phyloP scores from a whole-genome alignment of 2,797 vertebrate species.

The Girardinus metallicus region DNA sequence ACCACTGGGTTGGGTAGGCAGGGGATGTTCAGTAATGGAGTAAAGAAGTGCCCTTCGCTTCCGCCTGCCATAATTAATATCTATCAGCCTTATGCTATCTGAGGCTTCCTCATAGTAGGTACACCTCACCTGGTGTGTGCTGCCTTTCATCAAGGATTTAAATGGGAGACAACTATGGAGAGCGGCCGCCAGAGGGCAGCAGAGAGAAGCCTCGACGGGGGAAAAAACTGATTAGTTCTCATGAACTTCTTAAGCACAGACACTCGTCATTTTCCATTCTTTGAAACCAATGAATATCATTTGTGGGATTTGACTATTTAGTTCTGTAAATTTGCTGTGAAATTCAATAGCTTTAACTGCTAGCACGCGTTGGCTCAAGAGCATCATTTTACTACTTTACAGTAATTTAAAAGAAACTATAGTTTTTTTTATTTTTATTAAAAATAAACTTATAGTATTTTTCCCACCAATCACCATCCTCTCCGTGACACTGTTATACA shows the following conservation, averaged over 20 bases:
- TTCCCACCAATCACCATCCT: not conserved
- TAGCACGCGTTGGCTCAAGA: not conserved
- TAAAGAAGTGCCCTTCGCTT: not conserved
- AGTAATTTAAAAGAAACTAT: not conserved
- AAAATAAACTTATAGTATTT: too few species aligned
- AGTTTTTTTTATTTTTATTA: too few species aligned
- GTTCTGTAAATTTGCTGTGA: not conserved
- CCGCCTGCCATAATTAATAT: not conserved
- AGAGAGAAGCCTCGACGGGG: conserved; percentile 20
- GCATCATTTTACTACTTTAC: not conserved
- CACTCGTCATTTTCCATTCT: not conserved
- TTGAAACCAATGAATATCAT: not conserved
- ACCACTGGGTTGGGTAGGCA: conserved; percentile 13
- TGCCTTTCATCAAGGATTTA: not conserved
- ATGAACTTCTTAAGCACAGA: not conserved
- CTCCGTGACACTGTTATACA: not conserved
- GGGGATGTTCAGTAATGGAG: not conserved
- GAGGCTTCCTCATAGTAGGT: conserved; percentile 13
- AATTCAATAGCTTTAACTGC: not conserved
- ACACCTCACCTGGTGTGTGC: not conserved
- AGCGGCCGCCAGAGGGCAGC: conserved; percentile 58
- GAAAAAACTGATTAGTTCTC: not conserved
- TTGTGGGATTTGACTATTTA: not conserved
- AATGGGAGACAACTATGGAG: not conserved
- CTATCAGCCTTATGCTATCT: not conserved